Evolutionary conservation across 1,140 invertebrate species (phyloP).

Genomic region (Lethrus apterus): DNA sequence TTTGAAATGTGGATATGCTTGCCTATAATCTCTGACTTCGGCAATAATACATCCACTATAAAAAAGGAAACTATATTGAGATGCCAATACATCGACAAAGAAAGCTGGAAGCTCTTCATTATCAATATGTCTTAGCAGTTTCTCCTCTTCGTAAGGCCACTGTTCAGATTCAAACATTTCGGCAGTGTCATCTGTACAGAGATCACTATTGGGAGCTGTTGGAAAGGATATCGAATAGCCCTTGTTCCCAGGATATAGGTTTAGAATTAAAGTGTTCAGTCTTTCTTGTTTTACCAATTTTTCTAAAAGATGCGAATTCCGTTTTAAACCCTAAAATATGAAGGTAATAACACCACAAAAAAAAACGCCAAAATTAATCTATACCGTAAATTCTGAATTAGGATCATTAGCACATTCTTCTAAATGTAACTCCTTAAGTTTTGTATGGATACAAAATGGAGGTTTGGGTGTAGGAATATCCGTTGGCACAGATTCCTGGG

Average conservation of each 20-base stretch:
- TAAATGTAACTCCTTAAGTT: slow-evolving; percentile 26
- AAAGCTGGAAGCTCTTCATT: slow-evolving; percentile 81
- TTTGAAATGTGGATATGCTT: slow-evolving; percentile 60
- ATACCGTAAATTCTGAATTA: slow-evolving; percentile 23
- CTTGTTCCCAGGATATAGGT: slow-evolving; percentile 85
- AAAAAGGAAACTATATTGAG: slow-evolving; percentile 72
- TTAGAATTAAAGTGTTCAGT: slow-evolving; percentile 82
- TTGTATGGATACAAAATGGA: slow-evolving; percentile 25
- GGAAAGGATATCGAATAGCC: slow-evolving; percentile 73
- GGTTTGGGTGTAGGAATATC: slow-evolving; percentile 15
- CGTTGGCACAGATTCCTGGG: slow-evolving; percentile 27
- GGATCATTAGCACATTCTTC: slow-evolving; percentile 33
- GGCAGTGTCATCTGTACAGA: slow-evolving; percentile 45
- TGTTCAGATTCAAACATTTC: slow-evolving; percentile 60
- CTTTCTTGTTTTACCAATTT: slow-evolving; percentile 76
- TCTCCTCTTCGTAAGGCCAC: slow-evolving; percentile 71
- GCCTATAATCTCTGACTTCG: slow-evolving; percentile 82
- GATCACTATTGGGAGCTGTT: slow-evolving; percentile 19
- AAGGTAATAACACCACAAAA: too few species aligned
- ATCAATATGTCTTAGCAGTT: slow-evolving; percentile 70
- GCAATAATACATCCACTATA: slow-evolving; percentile 88
- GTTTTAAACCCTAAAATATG: slow-evolving; percentile 55
- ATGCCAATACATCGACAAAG: slow-evolving; percentile 75
- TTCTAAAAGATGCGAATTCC: slow-evolving; percentile 72
- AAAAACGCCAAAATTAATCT: background rate